Percentiles rank a stretch among this genome's conserved stretches.
Conservation (phyloP, 1,140 invertebrate genomes). For the Bacillus rossius region DNA sequence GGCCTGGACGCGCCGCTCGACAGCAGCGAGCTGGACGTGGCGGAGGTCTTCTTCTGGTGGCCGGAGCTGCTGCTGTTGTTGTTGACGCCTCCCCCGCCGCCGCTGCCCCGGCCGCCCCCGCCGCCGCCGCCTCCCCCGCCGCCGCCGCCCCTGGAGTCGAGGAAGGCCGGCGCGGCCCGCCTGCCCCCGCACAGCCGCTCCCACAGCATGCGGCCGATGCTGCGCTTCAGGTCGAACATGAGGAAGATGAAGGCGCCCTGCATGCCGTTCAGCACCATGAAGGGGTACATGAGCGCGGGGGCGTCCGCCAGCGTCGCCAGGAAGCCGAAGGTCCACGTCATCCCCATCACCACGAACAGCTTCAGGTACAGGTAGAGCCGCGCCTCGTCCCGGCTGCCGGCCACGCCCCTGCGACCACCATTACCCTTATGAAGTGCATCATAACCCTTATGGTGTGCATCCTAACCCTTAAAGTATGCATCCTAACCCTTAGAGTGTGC, state of each 20-base stretch:
- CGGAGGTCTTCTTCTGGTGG: no score
- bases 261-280: conserved; percentile 43
- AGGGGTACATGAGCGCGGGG: conserved; percentile 38
- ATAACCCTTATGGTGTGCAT: no score
- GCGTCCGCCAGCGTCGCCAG: conserved; percentile 32
- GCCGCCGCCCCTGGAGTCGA: no score
- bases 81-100: no score
- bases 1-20: no score
- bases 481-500: no score
- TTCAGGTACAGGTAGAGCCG: conserved; percentile 46
- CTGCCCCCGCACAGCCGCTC: conserved; percentile 10
- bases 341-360: conserved; percentile 44
- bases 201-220: conserved; percentile 29
- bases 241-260: conserved; percentile 47
- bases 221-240: conserved; percentile 42
- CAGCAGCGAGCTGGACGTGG: no score
- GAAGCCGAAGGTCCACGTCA: conserved; percentile 47
- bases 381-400: conserved; percentile 24
- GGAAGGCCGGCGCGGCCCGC: background rate
- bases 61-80: no score
- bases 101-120: background rate
- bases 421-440: no score
- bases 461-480: no score
- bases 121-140: background rate
- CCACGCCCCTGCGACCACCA: background rate